Evolutionary conservation across 2,888 invertebrate species (phyloP).

Genomic region (Bembecia ichneumoniformis): DNA sequence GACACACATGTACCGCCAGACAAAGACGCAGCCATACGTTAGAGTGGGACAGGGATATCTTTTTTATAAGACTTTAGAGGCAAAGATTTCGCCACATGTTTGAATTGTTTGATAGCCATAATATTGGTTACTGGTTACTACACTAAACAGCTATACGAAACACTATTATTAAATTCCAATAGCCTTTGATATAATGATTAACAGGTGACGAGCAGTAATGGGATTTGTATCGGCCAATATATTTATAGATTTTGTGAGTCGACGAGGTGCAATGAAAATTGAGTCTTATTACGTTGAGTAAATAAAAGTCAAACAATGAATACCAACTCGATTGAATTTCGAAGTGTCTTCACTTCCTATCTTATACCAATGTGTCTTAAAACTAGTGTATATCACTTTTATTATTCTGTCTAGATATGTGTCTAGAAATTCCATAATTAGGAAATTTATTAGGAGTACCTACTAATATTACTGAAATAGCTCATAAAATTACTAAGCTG

Average conservation of each 20-base stretch:
- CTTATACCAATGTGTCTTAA: too few relatives aligned
- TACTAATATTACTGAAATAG: too few relatives aligned
- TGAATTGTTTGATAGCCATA: conserved; percentile 29
- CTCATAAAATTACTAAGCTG: too few relatives aligned
- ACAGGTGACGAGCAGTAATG: conserved; percentile 12
- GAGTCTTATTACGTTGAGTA: too few relatives aligned
- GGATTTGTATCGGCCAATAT: not conserved
- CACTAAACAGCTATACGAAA: conserved; percentile 2
- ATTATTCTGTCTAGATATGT: too few relatives aligned
- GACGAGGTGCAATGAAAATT: not conserved
- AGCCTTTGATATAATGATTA: conserved; percentile 8
- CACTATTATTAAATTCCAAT: not conserved
- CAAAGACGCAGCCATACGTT: conserved; percentile 26
- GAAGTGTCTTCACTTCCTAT: too few relatives aligned
- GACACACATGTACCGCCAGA: conserved; percentile 45
- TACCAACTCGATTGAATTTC: too few relatives aligned
- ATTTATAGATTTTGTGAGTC: not conserved
- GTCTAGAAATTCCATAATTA: too few relatives aligned
- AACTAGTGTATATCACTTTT: too few relatives aligned
- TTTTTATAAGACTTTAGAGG: conserved; percentile 32
- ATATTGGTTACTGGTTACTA: conserved; percentile 23
- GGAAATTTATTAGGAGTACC: too few relatives aligned
- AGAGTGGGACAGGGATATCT: conserved; percentile 21
- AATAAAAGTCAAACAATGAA: too few relatives aligned
- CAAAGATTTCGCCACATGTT: conserved; percentile 59